Percentiles rank a stretch among this genome's conserved stretches.
Evolutionary conservation across 2,113 vertebrate genomes (phyloP).

Genomic region (Barbus barbus): DNA sequence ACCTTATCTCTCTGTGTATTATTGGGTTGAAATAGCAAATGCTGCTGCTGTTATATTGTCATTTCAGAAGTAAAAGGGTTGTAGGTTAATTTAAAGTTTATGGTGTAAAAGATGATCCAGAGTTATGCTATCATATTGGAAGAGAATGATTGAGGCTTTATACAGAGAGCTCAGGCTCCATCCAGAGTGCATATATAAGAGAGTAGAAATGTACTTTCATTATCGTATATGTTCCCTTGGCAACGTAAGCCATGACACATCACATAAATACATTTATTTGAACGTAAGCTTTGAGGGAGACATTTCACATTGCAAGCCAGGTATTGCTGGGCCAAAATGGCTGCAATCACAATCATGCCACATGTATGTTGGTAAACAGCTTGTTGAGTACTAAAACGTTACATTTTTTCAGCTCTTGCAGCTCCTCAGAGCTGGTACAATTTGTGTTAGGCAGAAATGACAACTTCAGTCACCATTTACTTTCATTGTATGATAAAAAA

Average conservation of each 20-base stretch:
- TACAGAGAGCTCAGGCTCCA: not conserved
- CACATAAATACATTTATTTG: not conserved
- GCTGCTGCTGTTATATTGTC: not conserved
- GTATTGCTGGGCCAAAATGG: not conserved
- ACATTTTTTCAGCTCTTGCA: not conserved
- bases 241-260: constrained; percentile 29
- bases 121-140: not conserved
- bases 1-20: not conserved
- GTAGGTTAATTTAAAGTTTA: not conserved
- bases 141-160: not conserved
- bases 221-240: constrained; percentile 41
- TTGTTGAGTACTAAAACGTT: not conserved
- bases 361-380: constrained; percentile 16
- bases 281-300: constrained; percentile 14
- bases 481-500: not conserved
- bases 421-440: not conserved
- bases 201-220: constrained; percentile 25
- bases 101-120: not conserved
- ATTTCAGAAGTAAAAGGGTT: not conserved
- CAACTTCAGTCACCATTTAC: not conserved
- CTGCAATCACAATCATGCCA: not conserved
- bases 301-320: constrained; percentile 12
- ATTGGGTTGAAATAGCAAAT: not conserved
- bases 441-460: not conserved
- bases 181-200: not conserved